A percentile compares a stretch with the other conserved stretches of the same genome.
These are phyloP conservation scores for Sorex maritimensis DNA, from an alignment of 2,797 vertebrate species.

Conservation along the genomic window DNA sequence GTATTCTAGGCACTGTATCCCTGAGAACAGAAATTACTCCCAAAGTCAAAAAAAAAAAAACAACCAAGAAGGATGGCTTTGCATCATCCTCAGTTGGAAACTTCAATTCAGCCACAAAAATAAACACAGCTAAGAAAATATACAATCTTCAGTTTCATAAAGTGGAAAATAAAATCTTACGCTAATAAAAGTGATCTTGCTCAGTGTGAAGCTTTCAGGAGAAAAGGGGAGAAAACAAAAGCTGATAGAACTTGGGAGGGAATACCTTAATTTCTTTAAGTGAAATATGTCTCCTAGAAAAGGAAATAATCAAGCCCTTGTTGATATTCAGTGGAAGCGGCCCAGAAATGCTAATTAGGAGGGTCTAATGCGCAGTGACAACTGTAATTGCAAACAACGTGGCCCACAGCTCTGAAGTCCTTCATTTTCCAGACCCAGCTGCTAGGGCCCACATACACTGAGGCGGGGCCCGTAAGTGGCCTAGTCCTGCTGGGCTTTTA, in stretches of 20 bases:
- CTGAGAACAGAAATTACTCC: not conserved
- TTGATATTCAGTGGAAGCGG: not conserved
- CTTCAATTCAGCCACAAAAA: not conserved
- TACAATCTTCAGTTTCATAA: not conserved
- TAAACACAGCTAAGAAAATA: slow-evolving; percentile 29
- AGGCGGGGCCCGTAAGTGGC: slow-evolving; percentile 32
- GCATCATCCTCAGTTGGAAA: not conserved
- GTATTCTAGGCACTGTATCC: not conserved
- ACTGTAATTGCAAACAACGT: slow-evolving; percentile 78
- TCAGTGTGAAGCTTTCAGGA: not conserved
- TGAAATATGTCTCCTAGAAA: not conserved
- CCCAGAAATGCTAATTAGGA: not conserved
- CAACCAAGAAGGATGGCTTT: not conserved
- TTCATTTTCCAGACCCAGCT: slow-evolving; percentile 83
- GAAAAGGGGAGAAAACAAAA: not conserved
- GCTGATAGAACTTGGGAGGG: not conserved
- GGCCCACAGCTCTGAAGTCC: slow-evolving; percentile 82
- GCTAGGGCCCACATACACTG: slow-evolving; percentile 77
- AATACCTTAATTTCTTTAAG: not conserved
- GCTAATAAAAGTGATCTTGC: slow-evolving; percentile 30
- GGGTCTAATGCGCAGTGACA: not conserved
- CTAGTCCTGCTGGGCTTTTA: not conserved
- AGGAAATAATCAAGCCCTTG: not conserved
- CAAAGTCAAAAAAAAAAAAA: not conserved
- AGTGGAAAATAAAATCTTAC: slow-evolving; percentile 17